Evolutionary conservation across 1,140 invertebrate genomes (phyloP), one percentile per base, ranked within the genome.

Genomic region (Lordiphosa stackelbergi): DNA sequence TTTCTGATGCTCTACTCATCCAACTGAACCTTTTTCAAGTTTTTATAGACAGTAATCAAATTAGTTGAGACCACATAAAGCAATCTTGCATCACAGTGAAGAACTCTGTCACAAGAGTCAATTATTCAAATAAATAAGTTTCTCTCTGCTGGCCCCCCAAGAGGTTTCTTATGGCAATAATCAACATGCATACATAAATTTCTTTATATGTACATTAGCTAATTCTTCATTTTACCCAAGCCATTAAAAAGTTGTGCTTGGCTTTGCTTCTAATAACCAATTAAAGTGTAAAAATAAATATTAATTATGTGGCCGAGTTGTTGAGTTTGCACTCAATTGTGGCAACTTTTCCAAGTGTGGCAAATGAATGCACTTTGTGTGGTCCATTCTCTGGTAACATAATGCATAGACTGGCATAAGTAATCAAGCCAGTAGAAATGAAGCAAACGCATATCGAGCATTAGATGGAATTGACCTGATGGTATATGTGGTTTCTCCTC

Each of bases 231-330:
- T 46, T 42, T 13, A 3, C 5, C 22, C 22, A 24, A 24, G 22
- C 22, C 22, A 22, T 22, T 22, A 22, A 22, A 22, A 22, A 22
- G 22, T 24, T 24, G 38, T 13, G 28, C 11, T 38, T 34, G 7
- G 19, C n/a, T 52, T 16, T 37, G 22, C 38, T 57, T 58, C 55
- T 79, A 74, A 79, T 81, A 79, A 71, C 74, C 74, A 81, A 79
- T 79, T 79, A 79, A 63, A 81, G 70, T 71, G 66, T 71, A 61
- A 79, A 79, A 81, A 81, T 79, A 74, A 81, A 81, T 75, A 79
- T 79, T 78, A 73, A 78, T 73, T 78, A 73, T 78, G 71, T 45
- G 40, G 48, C 31, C 28, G 24, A 35, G 24, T 41, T 35, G 22
- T 45, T n/a, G 22, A 9, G 58, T 24, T 37, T 40, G 10, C 24